Conservation (phyloP, 2,797 vertebrate genomes). For the Helicolenus hilgendorfi region DNA sequence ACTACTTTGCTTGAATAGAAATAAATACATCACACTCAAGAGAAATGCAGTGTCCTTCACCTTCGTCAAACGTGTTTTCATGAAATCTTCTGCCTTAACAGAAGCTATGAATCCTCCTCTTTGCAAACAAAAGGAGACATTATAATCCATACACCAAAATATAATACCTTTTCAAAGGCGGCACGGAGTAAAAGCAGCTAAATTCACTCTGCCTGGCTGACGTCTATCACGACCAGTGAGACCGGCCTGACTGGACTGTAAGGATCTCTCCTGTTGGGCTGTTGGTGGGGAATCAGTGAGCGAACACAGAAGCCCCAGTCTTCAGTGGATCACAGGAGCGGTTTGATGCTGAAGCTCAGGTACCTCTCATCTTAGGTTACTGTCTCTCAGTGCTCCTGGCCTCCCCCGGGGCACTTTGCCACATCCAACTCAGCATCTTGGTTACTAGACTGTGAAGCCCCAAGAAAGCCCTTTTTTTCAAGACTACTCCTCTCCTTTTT, state of each 20-base stretch:
- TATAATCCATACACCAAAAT: neutral
- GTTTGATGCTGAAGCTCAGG: slow-evolving; percentile 75
- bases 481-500: slow-evolving; percentile 56
- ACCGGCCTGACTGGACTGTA: neutral
- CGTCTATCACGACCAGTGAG: neutral
- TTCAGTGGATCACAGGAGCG: slow-evolving; percentile 66
- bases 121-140: slow-evolving; percentile 5
- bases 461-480: slow-evolving; percentile 55
- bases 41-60: neutral
- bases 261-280: neutral
- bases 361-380: slow-evolving; percentile 80
- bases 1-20: slow-evolving; percentile 10
- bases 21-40: slow-evolving; percentile 44
- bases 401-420: slow-evolving; percentile 72
- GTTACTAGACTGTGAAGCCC: slow-evolving; percentile 71
- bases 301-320: slow-evolving; percentile 32
- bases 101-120: slow-evolving; percentile 7
- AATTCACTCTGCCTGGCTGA: neutral
- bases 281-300: slow-evolving; percentile 33
- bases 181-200: neutral
- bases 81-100: slow-evolving; percentile 5
- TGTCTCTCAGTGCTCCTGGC: slow-evolving; percentile 64
- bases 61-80: slow-evolving; percentile 14
- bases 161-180: slow-evolving; percentile 10
- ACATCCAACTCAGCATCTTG: slow-evolving; percentile 75